Evolutionary conservation across 2,113 vertebrate species (phyloP).

Genomic region (Pseudorectes ferrugineus): DNA sequence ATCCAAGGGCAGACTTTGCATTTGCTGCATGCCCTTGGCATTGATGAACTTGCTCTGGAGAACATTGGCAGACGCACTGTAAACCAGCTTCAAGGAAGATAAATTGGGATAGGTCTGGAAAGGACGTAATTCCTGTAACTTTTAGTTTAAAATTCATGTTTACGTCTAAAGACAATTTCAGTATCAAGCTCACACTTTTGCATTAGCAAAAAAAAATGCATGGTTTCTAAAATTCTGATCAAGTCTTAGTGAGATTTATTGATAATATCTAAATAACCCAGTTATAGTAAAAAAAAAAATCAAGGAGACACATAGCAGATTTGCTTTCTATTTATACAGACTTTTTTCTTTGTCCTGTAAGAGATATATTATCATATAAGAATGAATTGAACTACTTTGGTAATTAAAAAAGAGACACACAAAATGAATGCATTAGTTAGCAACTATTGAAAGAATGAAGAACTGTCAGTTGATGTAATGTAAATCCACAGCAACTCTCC

Average conservation of each 20-base stretch:
- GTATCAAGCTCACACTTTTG: background rate
- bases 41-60: background rate
- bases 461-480: background rate
- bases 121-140: background rate
- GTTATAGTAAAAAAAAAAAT: background rate
- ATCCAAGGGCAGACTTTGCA: background rate
- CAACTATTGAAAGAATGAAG: background rate
- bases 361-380: background rate
- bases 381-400: background rate
- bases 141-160: background rate
- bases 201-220: background rate
- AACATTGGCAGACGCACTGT: background rate
- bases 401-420: background rate
- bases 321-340: background rate
- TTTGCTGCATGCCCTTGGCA: background rate
- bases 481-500: background rate
- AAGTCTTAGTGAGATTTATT: background rate
- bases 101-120: background rate
- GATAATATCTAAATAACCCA: background rate
- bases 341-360: background rate
- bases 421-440: rapidly evolving
- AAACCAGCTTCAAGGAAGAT: background rate
- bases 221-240: background rate
- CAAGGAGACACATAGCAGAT: background rate
- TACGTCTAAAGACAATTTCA: background rate